phyloP scores from a whole-genome alignment of 2,888 invertebrate genomes.

The Apodemia hepburni region DNA sequence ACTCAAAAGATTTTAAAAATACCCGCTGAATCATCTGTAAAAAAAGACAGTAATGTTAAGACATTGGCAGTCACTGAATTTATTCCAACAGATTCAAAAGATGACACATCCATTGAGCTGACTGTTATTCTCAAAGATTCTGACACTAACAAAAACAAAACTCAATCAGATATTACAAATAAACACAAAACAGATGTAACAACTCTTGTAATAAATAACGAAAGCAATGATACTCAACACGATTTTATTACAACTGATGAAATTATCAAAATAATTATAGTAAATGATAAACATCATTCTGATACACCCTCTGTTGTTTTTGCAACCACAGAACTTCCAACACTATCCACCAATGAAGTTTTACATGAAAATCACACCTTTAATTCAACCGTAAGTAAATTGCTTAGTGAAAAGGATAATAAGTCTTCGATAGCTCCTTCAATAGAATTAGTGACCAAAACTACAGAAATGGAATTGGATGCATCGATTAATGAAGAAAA shows the following conservation, averaged over 20 bases:
- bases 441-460: background rate
- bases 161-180: conserved; percentile 33
- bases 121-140: conserved; percentile 58
- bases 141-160: background rate
- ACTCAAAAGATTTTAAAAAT: conserved; percentile 15
- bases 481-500: background rate
- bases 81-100: conserved; percentile 32
- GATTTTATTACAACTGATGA: conserved; percentile 31
- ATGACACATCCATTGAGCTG: conserved; percentile 54
- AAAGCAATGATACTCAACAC: conserved; percentile 20
- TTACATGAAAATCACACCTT: background rate
- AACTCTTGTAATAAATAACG: conserved; percentile 1
- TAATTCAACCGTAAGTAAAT: background rate
- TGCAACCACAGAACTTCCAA: conserved; percentile 18
- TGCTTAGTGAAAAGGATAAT: background rate
- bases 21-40: background rate
- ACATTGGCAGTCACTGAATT: conserved; percentile 33
- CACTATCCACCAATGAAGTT: conserved; percentile 11
- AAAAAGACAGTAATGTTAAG: conserved; percentile 1
- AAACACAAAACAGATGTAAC: conserved; percentile 31
- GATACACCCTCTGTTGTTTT: conserved; percentile 15
- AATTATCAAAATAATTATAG: conserved; percentile 34
- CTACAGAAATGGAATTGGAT: background rate
- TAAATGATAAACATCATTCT: conserved; percentile 14
- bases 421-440: background rate